Evolutionary conservation across 1,140 invertebrate genomes (phyloP).

Genomic region (Musca vetustissima): DNA sequence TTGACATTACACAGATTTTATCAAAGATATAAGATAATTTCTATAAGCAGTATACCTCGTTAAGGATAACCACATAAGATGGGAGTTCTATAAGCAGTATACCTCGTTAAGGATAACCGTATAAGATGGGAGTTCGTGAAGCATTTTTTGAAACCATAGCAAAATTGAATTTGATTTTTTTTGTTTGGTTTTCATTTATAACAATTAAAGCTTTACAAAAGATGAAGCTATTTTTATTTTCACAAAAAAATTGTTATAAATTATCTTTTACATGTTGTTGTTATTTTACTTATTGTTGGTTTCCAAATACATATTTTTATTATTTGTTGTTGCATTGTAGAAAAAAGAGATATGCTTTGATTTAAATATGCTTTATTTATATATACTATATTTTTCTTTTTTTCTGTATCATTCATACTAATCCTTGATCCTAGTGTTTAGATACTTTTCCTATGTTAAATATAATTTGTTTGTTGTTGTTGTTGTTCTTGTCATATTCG

Average conservation of each 20-base stretch:
- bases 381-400: background rate
- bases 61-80: too few species aligned
- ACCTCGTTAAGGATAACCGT: too few species aligned
- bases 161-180: background rate
- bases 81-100: too few species aligned
- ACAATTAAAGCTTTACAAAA: slow-evolving; percentile 8
- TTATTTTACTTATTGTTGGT: background rate
- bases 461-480: too few species aligned
- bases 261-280: background rate
- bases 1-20: too few species aligned
- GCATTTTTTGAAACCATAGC: slow-evolving; percentile 15
- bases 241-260: background rate
- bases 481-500: too few species aligned
- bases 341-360: slow-evolving; percentile 24
- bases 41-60: too few species aligned
- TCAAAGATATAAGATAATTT: too few species aligned
- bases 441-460: too few species aligned
- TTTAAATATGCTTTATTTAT: slow-evolving; percentile 17
- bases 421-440: too few species aligned
- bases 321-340: background rate
- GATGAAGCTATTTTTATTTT: background rate
- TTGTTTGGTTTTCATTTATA: background rate
- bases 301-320: background rate
- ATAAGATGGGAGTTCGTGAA: background rate
- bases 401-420: background rate